phyloP scores from a whole-genome alignment of 2,113 vertebrate genomes.

The Scomber scombrus region DNA sequence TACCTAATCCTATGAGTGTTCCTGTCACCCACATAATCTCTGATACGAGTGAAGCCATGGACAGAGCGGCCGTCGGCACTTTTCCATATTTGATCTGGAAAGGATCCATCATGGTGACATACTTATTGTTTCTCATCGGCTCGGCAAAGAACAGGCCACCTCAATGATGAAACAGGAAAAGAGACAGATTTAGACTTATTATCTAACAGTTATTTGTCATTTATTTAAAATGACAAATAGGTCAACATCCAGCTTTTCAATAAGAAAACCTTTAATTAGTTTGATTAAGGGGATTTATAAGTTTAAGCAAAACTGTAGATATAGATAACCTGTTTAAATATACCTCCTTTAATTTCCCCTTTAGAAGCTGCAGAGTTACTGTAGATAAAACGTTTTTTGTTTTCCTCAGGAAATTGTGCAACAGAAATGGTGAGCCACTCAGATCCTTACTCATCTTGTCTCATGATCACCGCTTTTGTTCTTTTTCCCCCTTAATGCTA shows the following conservation, averaged over 20 bases:
- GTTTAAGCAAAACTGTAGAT: too few species aligned
- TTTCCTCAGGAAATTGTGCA: background rate
- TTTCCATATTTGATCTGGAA: constrained; percentile 81
- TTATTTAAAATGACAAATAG: background rate
- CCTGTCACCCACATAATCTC: constrained; percentile 89
- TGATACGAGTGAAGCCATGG: constrained; percentile 64
- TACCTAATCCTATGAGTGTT: constrained; percentile 87
- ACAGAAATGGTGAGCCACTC: background rate
- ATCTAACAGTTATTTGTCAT: too few species aligned
- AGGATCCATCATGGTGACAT: constrained; percentile 80
- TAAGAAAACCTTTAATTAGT: too few species aligned
- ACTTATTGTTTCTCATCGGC: constrained; percentile 77
- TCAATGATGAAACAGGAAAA: background rate
- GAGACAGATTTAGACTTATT: background rate
- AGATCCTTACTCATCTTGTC: background rate
- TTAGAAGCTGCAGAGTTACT: background rate
- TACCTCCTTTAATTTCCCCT: background rate
- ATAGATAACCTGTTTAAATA: background rate
- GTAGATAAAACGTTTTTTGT: background rate
- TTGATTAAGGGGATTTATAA: too few species aligned
- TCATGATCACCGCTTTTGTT: too few species aligned
- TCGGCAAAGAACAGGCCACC: constrained; percentile 79
- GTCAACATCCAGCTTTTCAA: too few species aligned
- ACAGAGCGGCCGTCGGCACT: constrained; percentile 64
- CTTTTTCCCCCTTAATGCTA: too few species aligned